Evolutionary conservation across 2,888 invertebrate genomes (phyloP), one percentile per base, ranked within the genome.

Genomic region (Pammene fasciana): DNA sequence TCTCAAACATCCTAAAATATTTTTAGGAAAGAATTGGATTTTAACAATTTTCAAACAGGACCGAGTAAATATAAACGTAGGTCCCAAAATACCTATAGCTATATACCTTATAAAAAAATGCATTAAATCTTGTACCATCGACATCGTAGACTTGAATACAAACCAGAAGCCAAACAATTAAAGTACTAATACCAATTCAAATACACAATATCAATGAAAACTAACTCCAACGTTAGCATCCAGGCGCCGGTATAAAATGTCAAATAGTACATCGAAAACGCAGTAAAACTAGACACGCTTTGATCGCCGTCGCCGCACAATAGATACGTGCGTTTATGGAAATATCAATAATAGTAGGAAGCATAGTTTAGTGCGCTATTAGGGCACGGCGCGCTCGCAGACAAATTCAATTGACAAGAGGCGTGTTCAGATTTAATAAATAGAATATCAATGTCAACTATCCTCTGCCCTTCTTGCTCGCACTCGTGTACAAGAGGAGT

Each of bases 361-460:
- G 86, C 80, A 81, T 85, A 88, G 87, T 90, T 90, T 90, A 90
- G 86, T 86, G 80, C 81, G 86, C 87, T 86, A 87, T 91, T 90
- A 90, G 89, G 86, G 83, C 82, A 81, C 81, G 84, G 82, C 82
- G 87, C 87, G 89, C 87, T 89, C 85, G 90, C 89, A 90, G 92
- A 92, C 92, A 90, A 92, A 92, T 90, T 92, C 90, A 92, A 92
- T 92, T 91, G 90, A 86, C 88, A 86, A 82, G 79, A 34, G 34
- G 34, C 54, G n/a, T 8, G 34, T 54, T 54, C 54, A 13, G 34
- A 34, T 36, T n/a, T 34, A n/a, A 34, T n/a, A n/a, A 54, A 34
- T 4, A 34, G 8, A 0, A 34, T 54, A 54, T 16, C 54, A 34
- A 34, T 4, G 34, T 26, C 7, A 54, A 34, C 34, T 8, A 3